Evolutionary conservation across 2,113 vertebrate species (phyloP).

Genomic region (Oryzias melastigma): DNA sequence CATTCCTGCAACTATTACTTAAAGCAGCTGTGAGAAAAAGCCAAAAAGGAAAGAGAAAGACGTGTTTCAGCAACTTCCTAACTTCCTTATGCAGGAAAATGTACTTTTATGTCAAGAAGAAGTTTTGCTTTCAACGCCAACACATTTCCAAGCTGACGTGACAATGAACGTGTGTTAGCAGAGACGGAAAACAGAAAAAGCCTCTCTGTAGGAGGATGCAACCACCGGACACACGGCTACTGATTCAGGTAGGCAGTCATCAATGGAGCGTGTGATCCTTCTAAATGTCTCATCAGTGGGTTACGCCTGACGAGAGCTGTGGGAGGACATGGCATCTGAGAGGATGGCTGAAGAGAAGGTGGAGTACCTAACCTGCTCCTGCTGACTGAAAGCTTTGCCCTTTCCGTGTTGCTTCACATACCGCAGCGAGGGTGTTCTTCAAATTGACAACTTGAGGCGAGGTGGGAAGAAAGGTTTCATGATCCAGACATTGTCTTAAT

Average conservation of each 20-base stretch:
- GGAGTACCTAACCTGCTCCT: slow-evolving; percentile 11
- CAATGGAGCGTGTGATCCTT: slow-evolving; percentile 29
- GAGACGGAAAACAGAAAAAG: slow-evolving; percentile 31
- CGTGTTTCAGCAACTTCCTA: slow-evolving; percentile 18
- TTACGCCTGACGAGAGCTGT: slow-evolving; percentile 37
- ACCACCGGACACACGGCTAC: slow-evolving; percentile 34
- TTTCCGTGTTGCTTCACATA: slow-evolving; percentile 63
- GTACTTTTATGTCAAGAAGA: neutral
- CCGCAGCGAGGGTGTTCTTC: slow-evolving; percentile 89
- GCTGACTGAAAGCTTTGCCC: slow-evolving; percentile 8
- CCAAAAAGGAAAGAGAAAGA: slow-evolving; percentile 6
- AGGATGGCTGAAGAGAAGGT: slow-evolving; percentile 11
- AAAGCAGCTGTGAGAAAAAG: slow-evolving; percentile 17
- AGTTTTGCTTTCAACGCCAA: slow-evolving; percentile 5
- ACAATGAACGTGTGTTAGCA: slow-evolving; percentile 7
- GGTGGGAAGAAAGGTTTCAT: slow-evolving; percentile 81
- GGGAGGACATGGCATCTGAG: slow-evolving; percentile 31
- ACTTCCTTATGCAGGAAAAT: neutral
- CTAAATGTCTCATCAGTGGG: slow-evolving; percentile 36
- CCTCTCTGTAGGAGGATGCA: slow-evolving; percentile 32
- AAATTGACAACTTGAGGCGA: slow-evolving; percentile 87
- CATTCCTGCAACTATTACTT: slow-evolving; percentile 3
- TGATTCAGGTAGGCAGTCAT: slow-evolving; percentile 39
- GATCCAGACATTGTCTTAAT: slow-evolving; percentile 87
- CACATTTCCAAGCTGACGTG: slow-evolving; percentile 26